Conservation (phyloP, 2,888 invertebrate genomes). For the Caenorhabditis imperialis region DNA sequence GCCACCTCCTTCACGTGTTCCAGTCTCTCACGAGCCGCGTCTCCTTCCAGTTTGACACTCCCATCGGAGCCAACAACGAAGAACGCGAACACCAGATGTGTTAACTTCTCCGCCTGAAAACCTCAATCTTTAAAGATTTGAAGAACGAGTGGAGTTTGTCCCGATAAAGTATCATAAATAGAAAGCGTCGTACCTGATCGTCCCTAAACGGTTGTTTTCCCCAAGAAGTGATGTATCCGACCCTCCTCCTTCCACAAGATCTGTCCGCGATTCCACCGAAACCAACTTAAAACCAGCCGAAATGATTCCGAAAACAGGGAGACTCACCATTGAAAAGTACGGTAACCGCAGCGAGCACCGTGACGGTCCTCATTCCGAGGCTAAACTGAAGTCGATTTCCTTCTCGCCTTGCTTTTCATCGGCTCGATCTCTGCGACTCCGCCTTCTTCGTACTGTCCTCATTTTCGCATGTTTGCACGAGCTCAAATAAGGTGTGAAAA, state of each 20-base stretch:
- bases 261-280: slow-evolving; percentile 31
- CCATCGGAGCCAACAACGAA: slow-evolving; percentile 72
- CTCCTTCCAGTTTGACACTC: slow-evolving; percentile 64
- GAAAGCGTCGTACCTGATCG: slow-evolving; percentile 61
- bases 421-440: slow-evolving; percentile 13
- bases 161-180: no score
- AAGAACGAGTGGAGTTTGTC: no score
- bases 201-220: slow-evolving; percentile 68
- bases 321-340: slow-evolving; percentile 20
- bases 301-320: no score
- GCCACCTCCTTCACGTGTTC: slow-evolving; percentile 61
- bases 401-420: slow-evolving; percentile 8
- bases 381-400: slow-evolving; percentile 5
- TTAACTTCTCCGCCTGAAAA: slow-evolving; percentile 68
- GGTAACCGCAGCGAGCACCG: slow-evolving; percentile 12
- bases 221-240: slow-evolving; percentile 77
- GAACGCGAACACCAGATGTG: slow-evolving; percentile 77
- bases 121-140: no score
- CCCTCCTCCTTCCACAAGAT: slow-evolving; percentile 60
- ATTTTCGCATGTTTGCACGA: slow-evolving; percentile 6
- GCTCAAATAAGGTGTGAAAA: slow-evolving; percentile 49
- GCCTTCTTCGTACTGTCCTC: background rate
- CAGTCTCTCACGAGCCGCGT: slow-evolving; percentile 53
- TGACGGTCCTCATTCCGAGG: slow-evolving; percentile 3
- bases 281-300: background rate